Conservation (phyloP, 2,113 vertebrate genomes). For the Mormoops blainvillei region DNA sequence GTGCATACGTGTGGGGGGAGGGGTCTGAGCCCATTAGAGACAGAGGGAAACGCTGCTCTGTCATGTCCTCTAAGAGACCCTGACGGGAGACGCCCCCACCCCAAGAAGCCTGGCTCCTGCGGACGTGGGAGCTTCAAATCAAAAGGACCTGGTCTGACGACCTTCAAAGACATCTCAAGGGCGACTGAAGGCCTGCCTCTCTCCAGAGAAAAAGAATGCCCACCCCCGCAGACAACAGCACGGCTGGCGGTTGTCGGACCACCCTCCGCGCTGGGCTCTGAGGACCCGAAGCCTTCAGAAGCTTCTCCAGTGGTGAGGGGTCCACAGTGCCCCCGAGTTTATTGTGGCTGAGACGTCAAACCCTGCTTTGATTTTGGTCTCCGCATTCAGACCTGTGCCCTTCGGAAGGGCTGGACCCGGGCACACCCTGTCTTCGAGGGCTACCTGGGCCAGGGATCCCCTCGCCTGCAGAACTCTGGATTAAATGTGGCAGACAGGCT, state of each 20-base stretch:
- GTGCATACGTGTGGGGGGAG: fast-evolving
- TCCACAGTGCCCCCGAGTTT: fast-evolving
- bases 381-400: background rate
- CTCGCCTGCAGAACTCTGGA: too few relatives aligned
- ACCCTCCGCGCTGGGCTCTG: background rate
- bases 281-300: background rate
- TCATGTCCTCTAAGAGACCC: background rate
- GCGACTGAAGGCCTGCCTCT: background rate
- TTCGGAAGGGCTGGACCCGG: background rate
- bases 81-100: background rate
- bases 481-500: background rate
- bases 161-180: background rate
- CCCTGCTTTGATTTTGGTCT: background rate
- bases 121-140: background rate
- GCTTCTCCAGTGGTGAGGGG: fast-evolving
- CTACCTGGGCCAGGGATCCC: background rate
- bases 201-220: background rate
- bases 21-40: background rate
- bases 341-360: background rate
- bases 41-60: background rate
- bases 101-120: fast-evolving
- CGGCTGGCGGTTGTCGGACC: too few relatives aligned
- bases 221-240: fast-evolving
- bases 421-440: too few relatives aligned
- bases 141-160: fast-evolving